Evolutionary conservation across 2,113 vertebrate genomes (phyloP), one percentile per base, ranked within the genome.

Genomic region (Meriones unguiculatus): DNA sequence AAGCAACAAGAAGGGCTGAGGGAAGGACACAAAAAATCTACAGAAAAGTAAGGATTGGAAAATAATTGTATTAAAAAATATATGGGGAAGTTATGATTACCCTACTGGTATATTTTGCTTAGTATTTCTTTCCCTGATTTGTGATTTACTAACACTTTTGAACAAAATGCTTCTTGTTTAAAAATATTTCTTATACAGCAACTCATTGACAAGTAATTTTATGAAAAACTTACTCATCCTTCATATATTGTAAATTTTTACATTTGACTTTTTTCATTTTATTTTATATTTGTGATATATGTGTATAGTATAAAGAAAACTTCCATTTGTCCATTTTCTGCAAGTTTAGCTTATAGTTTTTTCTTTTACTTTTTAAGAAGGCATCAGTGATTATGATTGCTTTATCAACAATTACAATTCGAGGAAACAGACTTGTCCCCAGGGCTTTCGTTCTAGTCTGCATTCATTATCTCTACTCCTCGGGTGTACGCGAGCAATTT

Each of bases 381-480:
- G 32, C 28, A 91, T 24, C 70, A 46, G n/a, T 35, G 8, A 70
- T 62, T 85, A 64, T 65, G 41, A 77, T 13, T 86, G 14, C 20
- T 12, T 80, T 81, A 81, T 89, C 32, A 72, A 90, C 35, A 90
- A 25, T 92, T 70, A 67, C 35, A 80, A 52, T 88, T 82, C 35
- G 75, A 84, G 72, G 38, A 87, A 93, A 64, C 15, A 93, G 9
- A 82, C 38, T 73, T 96, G 18, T 35, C 64, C n/a, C 70, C 24
- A 90, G 64, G 41, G 87, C 50, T 73, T 85, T 92, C 80, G 73
- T 80, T 90, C 12, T 75, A 52, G 81, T 82, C 28, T 87, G 72
- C 15, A 69, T 18, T 91, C 59, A 90, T 87, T 95, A 93, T 69
- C 46, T 96, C 72, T 92, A 35, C n/a, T 8, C 11, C 46, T 94